Evolutionary conservation across 2,797 vertebrate genomes (phyloP).

Genomic region (Dendrocincla fuliginosa): DNA sequence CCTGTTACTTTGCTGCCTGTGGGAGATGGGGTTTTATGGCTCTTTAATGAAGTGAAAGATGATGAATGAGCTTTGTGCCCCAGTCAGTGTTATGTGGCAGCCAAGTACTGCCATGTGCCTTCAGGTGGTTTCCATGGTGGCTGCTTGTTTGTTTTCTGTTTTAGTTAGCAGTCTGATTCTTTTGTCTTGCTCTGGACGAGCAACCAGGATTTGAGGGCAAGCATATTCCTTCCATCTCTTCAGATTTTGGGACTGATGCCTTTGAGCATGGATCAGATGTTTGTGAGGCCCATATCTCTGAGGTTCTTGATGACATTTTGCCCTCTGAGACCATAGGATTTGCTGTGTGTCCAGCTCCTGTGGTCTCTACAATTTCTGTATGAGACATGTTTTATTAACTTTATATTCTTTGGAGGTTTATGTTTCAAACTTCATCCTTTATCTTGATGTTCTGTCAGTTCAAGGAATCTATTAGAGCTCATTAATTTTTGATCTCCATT

Average conservation of each 20-base stretch:
- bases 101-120: neutral
- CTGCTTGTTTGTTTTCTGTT: neutral
- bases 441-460: neutral
- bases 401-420: neutral
- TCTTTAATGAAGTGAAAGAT: neutral
- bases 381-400: neutral
- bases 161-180: neutral
- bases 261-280: neutral
- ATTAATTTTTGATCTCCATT: slow-evolving; percentile 19
- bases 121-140: neutral
- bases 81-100: fast-evolving
- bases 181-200: neutral
- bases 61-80: neutral
- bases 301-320: neutral
- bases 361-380: neutral
- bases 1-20: neutral
- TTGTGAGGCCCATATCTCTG: neutral
- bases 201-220: neutral
- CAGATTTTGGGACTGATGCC: neutral
- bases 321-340: neutral
- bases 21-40: neutral
- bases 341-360: neutral
- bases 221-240: neutral
- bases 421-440: neutral
- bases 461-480: neutral